Evolutionary conservation across 1,140 invertebrate species (phyloP).

Genomic region (Laupala kohalensis): DNA sequence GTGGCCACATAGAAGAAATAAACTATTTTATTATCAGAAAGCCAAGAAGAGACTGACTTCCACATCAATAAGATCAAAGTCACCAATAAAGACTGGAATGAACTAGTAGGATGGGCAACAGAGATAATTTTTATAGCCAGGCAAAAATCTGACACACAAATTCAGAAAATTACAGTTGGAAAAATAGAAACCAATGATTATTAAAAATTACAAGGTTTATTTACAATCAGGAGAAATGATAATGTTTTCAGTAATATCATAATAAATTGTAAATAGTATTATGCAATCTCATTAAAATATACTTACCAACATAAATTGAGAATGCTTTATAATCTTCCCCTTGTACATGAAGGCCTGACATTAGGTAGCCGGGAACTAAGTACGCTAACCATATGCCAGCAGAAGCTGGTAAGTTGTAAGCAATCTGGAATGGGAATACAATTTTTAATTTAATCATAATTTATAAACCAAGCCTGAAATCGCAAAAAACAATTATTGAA

Average conservation of each 20-base stretch:
- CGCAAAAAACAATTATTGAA: too few species aligned
- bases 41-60: too few species aligned
- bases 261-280: not conserved
- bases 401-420: constrained; percentile 46
- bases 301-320: constrained; percentile 56
- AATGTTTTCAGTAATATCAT: not conserved
- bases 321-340: constrained; percentile 48
- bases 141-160: too few species aligned
- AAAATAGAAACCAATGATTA: not conserved
- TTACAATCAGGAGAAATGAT: not conserved
- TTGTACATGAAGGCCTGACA: constrained; percentile 64
- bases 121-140: too few species aligned
- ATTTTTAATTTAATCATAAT: too few species aligned
- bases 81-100: too few species aligned
- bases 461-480: too few species aligned
- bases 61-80: too few species aligned
- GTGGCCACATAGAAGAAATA: too few species aligned
- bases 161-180: too few species aligned
- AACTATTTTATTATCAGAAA: too few species aligned
- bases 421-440: constrained; percentile 40
- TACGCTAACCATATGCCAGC: constrained; percentile 63
- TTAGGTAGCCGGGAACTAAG: constrained; percentile 74
- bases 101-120: too few species aligned
- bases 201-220: not conserved
- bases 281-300: not conserved